A percentile compares a stretch with the other conserved stretches of the same genome.
Evolutionary conservation across 1,140 invertebrate species (phyloP).

Genomic region (Leptinotarsa undecemlineata): DNA sequence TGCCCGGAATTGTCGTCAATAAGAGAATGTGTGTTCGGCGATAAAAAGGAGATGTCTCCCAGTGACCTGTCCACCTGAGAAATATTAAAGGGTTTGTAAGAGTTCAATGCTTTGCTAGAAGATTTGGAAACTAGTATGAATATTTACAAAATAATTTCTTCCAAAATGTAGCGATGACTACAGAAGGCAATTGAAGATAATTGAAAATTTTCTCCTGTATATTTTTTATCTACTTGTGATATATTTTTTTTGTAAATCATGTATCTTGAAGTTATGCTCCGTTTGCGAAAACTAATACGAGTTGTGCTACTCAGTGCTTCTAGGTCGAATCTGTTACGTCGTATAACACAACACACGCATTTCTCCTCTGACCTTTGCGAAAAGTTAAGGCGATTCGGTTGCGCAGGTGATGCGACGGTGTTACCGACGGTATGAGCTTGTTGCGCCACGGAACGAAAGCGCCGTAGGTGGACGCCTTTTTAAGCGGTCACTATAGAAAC

Average conservation of each 20-base stretch:
- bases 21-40: too few relatives aligned
- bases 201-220: not conserved
- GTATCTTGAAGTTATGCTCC: too few relatives aligned
- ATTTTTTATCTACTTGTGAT: too few relatives aligned
- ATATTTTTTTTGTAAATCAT: too few relatives aligned
- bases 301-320: too few relatives aligned
- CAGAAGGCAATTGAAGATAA: constrained; percentile 7
- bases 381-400: not conserved
- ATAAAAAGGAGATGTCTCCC: too few relatives aligned
- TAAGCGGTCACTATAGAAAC: not conserved
- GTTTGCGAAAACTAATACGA: too few relatives aligned
- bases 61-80: not conserved
- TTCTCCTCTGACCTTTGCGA: not conserved
- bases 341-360: too few relatives aligned
- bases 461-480: not conserved
- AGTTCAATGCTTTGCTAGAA: constrained; percentile 37
- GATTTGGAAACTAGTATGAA: constrained; percentile 46
- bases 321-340: too few relatives aligned
- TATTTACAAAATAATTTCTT: constrained; percentile 43
- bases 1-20: too few relatives aligned
- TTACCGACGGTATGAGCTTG: not conserved
- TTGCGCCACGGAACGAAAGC: not conserved
- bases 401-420: not conserved
- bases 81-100: constrained; percentile 28
- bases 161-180: constrained; percentile 12